Evolutionary conservation across 2,113 vertebrate species (phyloP).

Genomic region (Australoheros scitulus): DNA sequence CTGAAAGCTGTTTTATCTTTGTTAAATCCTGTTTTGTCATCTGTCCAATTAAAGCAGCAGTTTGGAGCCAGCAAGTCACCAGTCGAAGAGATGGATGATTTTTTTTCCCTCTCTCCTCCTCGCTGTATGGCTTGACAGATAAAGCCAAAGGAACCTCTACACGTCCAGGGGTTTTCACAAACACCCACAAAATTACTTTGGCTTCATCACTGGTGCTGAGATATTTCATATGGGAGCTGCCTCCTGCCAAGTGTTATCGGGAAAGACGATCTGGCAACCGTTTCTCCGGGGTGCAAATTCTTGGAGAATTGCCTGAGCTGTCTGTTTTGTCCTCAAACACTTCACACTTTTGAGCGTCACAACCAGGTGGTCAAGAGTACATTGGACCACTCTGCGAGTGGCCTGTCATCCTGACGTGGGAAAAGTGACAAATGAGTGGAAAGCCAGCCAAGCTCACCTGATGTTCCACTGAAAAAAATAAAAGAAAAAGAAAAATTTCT

Average conservation of each 20-base stretch:
- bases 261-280: conserved; percentile 44
- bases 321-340: conserved; percentile 36
- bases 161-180: conserved; percentile 45
- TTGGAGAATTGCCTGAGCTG: conserved; percentile 43
- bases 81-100: not conserved
- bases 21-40: conserved; percentile 30
- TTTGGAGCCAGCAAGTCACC: conserved; percentile 7
- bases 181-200: conserved; percentile 60
- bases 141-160: conserved; percentile 22
- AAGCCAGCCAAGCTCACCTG: conserved; percentile 55
- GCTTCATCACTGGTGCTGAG: conserved; percentile 30
- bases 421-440: conserved; percentile 51
- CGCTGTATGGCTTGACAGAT: conserved; percentile 1
- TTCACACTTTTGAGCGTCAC: conserved; percentile 36
- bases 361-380: conserved; percentile 61
- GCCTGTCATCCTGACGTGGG: not conserved
- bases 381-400: conserved; percentile 23
- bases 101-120: not conserved
- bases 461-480: conserved; percentile 4
- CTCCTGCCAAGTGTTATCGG: conserved; percentile 64
- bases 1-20: conserved; percentile 13
- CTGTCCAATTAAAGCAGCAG: conserved; percentile 14
- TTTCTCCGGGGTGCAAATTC: conserved; percentile 31
- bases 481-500: conserved; percentile 1
- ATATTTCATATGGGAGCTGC: conserved; percentile 51